Evolutionary conservation across 2,888 invertebrate species (phyloP).

Genomic region (Morpho achilles): DNA sequence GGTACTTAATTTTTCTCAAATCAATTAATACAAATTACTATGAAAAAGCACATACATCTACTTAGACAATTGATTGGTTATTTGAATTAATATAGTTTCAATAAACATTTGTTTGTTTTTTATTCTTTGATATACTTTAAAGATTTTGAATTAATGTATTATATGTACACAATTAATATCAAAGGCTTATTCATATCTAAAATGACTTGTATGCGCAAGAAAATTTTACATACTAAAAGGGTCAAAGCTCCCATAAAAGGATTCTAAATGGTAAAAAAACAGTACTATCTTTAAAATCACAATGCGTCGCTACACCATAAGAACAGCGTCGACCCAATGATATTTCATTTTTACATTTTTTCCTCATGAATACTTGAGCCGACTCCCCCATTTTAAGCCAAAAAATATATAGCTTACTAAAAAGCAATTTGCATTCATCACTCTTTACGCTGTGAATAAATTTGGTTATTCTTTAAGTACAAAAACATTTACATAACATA

Average conservation of each 20-base stretch:
- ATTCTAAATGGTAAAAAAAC: slow-evolving; percentile 18
- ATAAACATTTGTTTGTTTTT: too few relatives aligned
- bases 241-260: slow-evolving; percentile 16
- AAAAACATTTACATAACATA: slow-evolving; percentile 3
- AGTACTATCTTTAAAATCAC: slow-evolving; percentile 20
- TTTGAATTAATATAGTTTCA: too few relatives aligned
- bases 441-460: slow-evolving; percentile 23
- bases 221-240: slow-evolving; percentile 1
- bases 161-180: too few relatives aligned
- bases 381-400: slow-evolving; percentile 43
- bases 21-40: too few relatives aligned
- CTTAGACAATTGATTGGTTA: too few relatives aligned
- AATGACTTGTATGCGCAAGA: too few relatives aligned
- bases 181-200: too few relatives aligned
- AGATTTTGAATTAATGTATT: too few relatives aligned
- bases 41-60: too few relatives aligned
- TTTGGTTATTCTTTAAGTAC: slow-evolving; percentile 7
- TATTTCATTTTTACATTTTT: slow-evolving; percentile 58
- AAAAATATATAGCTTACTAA: slow-evolving; percentile 43
- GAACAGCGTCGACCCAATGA: slow-evolving; percentile 36
- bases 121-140: too few relatives aligned
- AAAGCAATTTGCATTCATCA: slow-evolving; percentile 58
- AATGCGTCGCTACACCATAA: slow-evolving; percentile 14
- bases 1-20: too few relatives aligned
- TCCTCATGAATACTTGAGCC: slow-evolving; percentile 61